A percentile compares a stretch with the other conserved stretches of the same genome.
Evolutionary conservation across 2,113 vertebrate species (phyloP).

Genomic region (Tenrec ecaudatus): DNA sequence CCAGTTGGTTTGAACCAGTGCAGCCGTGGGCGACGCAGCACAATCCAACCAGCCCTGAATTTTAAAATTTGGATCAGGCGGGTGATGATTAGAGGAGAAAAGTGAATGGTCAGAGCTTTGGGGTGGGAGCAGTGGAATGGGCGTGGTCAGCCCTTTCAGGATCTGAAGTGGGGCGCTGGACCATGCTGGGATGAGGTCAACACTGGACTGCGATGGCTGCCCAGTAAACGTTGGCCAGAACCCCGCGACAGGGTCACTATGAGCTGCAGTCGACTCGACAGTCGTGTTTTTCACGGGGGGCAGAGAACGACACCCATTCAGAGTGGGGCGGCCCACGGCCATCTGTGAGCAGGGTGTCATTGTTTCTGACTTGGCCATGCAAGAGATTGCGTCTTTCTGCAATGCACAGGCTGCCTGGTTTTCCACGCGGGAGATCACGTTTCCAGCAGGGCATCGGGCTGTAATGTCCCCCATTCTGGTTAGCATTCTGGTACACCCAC

Average conservation of each 20-base stretch:
- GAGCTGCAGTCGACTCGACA: background rate
- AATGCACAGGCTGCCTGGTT: background rate
- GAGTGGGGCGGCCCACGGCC: no score
- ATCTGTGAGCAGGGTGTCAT: background rate
- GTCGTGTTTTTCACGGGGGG: background rate
- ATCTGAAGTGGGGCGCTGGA: background rate
- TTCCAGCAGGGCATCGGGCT: background rate
- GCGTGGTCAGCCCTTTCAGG: background rate
- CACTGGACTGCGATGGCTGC: no score
- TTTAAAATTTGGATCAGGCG: background rate
- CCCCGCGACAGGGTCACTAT: no score
- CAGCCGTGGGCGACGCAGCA: background rate
- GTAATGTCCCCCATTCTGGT: background rate
- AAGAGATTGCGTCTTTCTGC: background rate
- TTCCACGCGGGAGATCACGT: background rate
- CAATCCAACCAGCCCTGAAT: background rate
- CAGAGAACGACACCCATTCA: background rate
- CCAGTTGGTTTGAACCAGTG: background rate
- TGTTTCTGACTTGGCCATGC: background rate
- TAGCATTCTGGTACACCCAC: background rate
- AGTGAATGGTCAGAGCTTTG: background rate
- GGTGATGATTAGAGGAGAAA: background rate
- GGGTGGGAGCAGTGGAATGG: background rate
- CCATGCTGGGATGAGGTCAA: no score
- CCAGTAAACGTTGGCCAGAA: no score